A percentile compares a stretch with the other conserved stretches of the same genome.
Conservation (phyloP, 2,113 vertebrate species). For the Tympanuchus pallidicinctus region DNA sequence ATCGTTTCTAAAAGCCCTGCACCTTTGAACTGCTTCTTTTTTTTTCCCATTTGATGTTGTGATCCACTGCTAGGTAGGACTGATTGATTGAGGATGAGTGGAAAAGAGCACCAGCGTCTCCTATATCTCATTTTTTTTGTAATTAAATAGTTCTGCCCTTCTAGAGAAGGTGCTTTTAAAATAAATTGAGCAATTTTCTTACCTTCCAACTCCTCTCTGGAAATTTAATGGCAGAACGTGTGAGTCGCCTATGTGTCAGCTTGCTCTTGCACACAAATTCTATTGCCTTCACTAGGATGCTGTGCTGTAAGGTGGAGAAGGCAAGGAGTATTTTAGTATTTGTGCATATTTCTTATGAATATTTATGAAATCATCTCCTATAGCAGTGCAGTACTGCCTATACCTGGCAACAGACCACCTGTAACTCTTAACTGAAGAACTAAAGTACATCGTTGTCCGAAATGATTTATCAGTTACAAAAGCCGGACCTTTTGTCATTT, state of each 20-base stretch:
- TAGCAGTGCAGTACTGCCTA: rapidly evolving
- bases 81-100: background rate
- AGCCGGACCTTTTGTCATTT: background rate
- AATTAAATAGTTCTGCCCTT: background rate
- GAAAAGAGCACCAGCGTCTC: background rate
- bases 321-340: background rate
- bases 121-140: background rate
- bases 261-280: background rate
- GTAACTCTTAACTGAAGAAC: background rate
- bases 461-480: background rate
- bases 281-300: background rate
- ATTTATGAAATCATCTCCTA: background rate
- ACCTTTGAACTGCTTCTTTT: background rate
- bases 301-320: background rate
- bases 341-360: background rate
- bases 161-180: background rate
- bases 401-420: background rate
- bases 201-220: background rate
- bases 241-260: background rate
- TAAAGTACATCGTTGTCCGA: background rate
- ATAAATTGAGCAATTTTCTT: background rate
- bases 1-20: background rate
- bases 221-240: background rate
- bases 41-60: background rate
- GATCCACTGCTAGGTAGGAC: background rate